Evolutionary conservation across 2,797 vertebrate genomes (phyloP).

Genomic region (Microctenopoma lineatum): DNA sequence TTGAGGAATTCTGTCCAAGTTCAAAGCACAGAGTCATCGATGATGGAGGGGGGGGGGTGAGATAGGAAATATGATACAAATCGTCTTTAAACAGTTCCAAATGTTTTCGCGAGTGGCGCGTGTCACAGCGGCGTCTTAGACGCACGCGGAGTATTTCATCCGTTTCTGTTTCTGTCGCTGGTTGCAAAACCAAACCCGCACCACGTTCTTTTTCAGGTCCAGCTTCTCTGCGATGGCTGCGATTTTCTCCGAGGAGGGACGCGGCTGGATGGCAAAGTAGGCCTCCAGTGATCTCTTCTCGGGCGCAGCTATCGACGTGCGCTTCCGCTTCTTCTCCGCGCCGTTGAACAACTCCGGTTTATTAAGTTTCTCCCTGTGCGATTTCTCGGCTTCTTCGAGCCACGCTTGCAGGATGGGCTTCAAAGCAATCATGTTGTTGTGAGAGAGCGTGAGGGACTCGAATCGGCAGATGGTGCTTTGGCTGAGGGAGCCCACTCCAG

Average conservation of each 20-base stretch:
- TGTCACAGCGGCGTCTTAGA: slow-evolving; percentile 78
- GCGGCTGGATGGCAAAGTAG: slow-evolving; percentile 95
- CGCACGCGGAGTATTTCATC: slow-evolving; percentile 98
- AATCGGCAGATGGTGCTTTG: slow-evolving; percentile 96
- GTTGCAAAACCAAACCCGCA: slow-evolving; percentile 99
- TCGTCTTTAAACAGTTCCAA: slow-evolving; percentile 82
- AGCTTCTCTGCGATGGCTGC: slow-evolving; percentile 97
- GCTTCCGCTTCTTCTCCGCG: slow-evolving; percentile 95
- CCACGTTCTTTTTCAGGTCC: slow-evolving; percentile 99
- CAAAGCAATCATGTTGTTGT: slow-evolving; percentile 97
- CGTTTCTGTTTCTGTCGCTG: slow-evolving; percentile 99
- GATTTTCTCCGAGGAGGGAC: slow-evolving; percentile 96
- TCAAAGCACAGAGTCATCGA: slow-evolving; percentile 82
- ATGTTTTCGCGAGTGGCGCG: slow-evolving; percentile 65
- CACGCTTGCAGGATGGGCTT: slow-evolving; percentile 97
- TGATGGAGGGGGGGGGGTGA: slow-evolving; percentile 79
- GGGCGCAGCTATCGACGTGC: slow-evolving; percentile 95
- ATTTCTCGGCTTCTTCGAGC: slow-evolving; percentile 97
- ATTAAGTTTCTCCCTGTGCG: slow-evolving; percentile 95
- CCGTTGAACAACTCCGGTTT: slow-evolving; percentile 98
- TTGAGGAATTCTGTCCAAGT: slow-evolving; percentile 74
- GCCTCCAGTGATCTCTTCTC: slow-evolving; percentile 96
- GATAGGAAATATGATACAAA: slow-evolving; percentile 87
- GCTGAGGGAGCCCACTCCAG: slow-evolving; percentile 93
- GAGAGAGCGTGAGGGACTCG: slow-evolving; percentile 92